These are phyloP conservation scores for Pituophis catenifer DNA, from an alignment of 2,113 vertebrate species.

Conservation along the genomic window DNA sequence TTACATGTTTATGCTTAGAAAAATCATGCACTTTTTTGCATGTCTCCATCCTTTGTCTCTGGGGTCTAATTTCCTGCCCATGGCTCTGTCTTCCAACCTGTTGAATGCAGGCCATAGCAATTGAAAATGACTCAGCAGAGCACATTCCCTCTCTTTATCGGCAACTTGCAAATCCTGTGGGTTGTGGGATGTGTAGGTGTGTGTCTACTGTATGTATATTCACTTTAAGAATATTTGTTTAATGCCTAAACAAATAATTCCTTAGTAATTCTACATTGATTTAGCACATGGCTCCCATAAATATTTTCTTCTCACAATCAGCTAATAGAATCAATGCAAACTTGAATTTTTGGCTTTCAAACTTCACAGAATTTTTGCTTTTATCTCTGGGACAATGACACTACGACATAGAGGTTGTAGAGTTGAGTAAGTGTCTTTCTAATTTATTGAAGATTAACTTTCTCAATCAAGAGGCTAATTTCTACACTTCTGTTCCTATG, in stretches of 20 bases:
- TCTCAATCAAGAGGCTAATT: background rate
- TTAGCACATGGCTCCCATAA: background rate
- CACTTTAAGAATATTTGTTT: background rate
- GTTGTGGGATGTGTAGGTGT: background rate
- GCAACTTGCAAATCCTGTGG: background rate
- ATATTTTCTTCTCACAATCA: background rate
- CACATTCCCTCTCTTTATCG: background rate
- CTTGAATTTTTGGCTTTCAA: background rate
- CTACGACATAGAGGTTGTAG: background rate
- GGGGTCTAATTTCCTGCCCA: background rate
- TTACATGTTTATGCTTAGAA: background rate
- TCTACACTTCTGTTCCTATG: background rate
- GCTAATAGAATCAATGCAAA: background rate
- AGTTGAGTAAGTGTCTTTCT: background rate
- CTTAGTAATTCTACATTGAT: background rate
- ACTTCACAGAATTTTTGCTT: background rate
- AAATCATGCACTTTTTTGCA: background rate
- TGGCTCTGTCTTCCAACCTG: background rate
- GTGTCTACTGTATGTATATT: background rate
- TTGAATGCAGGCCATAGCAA: background rate
- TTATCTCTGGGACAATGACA: background rate
- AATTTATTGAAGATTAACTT: background rate
- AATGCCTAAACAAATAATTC: background rate
- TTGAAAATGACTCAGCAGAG: background rate
- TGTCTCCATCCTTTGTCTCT: background rate